phyloP scores from a whole-genome alignment of 2,797 vertebrate genomes.

The Lacerta bilineata region DNA sequence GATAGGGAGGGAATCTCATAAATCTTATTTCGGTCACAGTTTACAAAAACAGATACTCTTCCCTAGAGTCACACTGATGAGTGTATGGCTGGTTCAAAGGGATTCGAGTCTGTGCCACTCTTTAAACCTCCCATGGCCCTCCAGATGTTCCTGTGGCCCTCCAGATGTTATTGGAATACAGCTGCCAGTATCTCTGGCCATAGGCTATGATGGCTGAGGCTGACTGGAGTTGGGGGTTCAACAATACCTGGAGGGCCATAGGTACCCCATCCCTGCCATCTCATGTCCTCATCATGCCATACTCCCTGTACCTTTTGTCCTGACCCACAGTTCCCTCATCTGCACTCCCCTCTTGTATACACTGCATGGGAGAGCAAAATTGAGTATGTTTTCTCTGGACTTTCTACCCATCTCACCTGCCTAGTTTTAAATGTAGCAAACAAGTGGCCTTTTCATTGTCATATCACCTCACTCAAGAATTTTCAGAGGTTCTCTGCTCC shows the following conservation, averaged over 20 bases:
- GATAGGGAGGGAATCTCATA: background rate
- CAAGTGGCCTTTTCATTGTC: background rate
- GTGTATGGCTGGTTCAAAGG: slow-evolving; percentile 4
- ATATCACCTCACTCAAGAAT: background rate
- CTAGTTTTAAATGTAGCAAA: background rate
- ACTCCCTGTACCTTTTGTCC: background rate
- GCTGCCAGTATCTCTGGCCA: background rate
- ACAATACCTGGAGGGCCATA: background rate
- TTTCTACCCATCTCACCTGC: background rate
- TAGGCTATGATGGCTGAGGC: too few species aligned
- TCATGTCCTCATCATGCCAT: background rate
- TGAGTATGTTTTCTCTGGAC: background rate
- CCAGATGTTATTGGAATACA: background rate
- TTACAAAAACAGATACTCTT: slow-evolving; percentile 38
- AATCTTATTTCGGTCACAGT: slow-evolving; percentile 14
- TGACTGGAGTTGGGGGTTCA: background rate
- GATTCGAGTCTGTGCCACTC: background rate
- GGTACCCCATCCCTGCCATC: background rate
- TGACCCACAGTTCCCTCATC: background rate
- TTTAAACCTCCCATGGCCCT: background rate
- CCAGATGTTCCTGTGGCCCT: background rate
- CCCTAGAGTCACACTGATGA: background rate
- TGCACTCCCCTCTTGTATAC: background rate
- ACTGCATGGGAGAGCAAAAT: background rate
- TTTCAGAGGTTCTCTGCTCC: background rate